Percentiles rank a stretch among this genome's conserved stretches.
Conservation (phyloP, 2,113 vertebrate genomes). For the Chlorodrepanis virens region DNA sequence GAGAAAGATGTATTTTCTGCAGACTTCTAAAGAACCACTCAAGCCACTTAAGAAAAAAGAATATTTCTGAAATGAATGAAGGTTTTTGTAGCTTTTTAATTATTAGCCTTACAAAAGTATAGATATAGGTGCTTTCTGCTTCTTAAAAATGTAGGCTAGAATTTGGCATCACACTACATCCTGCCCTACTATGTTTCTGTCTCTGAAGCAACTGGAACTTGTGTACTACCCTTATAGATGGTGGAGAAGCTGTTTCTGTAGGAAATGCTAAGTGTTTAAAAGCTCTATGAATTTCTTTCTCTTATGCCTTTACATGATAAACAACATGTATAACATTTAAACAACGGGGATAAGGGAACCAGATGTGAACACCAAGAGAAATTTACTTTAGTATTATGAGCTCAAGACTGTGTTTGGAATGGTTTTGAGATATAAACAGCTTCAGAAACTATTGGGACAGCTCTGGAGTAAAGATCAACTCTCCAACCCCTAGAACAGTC, state of each 20-base stretch:
- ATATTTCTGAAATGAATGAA: background rate
- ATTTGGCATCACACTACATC: background rate
- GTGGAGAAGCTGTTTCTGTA: background rate
- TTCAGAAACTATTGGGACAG: background rate
- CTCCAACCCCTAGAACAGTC: background rate
- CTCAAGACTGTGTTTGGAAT: background rate
- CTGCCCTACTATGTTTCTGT: background rate
- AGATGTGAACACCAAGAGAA: conserved; percentile 37
- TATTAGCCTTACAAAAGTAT: background rate
- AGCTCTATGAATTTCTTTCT: background rate
- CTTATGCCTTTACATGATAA: background rate
- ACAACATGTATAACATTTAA: background rate
- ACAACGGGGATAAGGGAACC: background rate
- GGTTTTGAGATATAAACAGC: background rate
- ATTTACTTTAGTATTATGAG: conserved; percentile 51
- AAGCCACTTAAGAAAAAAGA: background rate
- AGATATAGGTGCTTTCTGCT: background rate
- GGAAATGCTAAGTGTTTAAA: conserved; percentile 1
- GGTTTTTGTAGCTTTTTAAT: background rate
- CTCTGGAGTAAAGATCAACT: background rate
- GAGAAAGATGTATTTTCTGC: background rate
- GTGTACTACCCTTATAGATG: background rate
- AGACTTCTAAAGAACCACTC: background rate
- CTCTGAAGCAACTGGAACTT: background rate
- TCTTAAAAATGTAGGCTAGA: background rate